These are phyloP conservation scores for Urophycis tenuis DNA, from an alignment of 2,797 vertebrate genomes.

Conservation along the genomic window DNA sequence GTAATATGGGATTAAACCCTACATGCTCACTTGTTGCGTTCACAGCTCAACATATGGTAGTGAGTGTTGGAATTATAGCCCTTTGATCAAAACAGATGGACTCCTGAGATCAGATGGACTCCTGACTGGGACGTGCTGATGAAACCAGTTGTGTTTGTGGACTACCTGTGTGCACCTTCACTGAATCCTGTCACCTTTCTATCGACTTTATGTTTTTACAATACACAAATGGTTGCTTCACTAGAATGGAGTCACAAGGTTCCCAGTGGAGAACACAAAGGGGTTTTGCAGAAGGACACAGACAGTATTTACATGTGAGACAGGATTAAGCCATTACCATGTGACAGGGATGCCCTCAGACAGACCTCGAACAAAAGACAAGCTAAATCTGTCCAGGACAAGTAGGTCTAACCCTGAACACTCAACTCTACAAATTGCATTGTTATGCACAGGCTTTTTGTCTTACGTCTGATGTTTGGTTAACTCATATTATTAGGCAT, in stretches of 20 bases:
- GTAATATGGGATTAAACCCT: conserved; percentile 67
- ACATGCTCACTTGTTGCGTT: conserved; percentile 52
- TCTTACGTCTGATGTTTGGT: background rate
- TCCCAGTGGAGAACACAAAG: conserved; percentile 31
- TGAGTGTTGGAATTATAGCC: conserved; percentile 46
- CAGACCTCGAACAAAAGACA: conserved; percentile 56
- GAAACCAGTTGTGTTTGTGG: conserved; percentile 30
- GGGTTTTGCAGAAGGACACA: conserved; percentile 48
- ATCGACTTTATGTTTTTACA: conserved; percentile 25
- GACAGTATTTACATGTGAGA: conserved; percentile 59
- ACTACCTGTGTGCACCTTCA: conserved; percentile 1
- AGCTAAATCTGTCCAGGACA: conserved; percentile 47
- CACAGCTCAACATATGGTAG: conserved; percentile 43
- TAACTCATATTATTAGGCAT: background rate
- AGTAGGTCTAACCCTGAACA: conserved; percentile 28
- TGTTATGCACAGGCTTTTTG: background rate
- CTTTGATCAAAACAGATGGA: conserved; percentile 38
- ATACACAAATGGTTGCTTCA: conserved; percentile 20
- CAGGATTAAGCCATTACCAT: conserved; percentile 64
- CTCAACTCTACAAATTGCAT: conserved; percentile 32
- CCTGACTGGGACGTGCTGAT: too few relatives aligned
- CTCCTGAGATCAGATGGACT: background rate
- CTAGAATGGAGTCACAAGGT: conserved; percentile 53
- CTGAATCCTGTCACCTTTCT: background rate
- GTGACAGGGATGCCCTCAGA: conserved; percentile 63